Evolutionary conservation across 2,797 vertebrate species (phyloP), one percentile per base, ranked within the genome.

Genomic region (Anniella stebbinsi): DNA sequence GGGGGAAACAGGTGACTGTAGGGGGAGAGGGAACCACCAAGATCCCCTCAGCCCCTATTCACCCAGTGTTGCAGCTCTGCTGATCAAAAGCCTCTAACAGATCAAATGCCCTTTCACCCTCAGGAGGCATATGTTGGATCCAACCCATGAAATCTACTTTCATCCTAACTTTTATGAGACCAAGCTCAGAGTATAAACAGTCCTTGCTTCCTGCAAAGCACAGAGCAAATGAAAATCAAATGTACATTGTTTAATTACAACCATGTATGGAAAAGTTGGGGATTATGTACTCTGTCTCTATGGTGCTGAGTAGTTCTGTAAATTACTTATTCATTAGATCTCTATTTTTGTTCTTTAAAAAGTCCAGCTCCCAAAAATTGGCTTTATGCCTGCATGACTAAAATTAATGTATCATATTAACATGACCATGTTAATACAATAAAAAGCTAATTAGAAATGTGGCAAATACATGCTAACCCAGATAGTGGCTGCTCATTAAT

Each of bases 311-410:
- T 92, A 90, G 60, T 93, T 96, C 90, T 88, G 80, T 92, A 93
- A 91, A 96, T 96, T 96, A 94, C 80, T 96, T 97, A 96, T 95
- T 96, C 95, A 96, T 94, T 96, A 93, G 88, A 77, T 94, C 84
- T 63, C 41, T 93, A 91, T 63, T 94, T 97, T 93, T 94, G 92
- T 95, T 96, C 92, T 95, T 89, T 88, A 80, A 92, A 87, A 93
- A 95, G 93, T 96, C 95, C 95, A 94, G 92, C 91, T 94, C 87
- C 90, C 66, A 93, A 88, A 96, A 92, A 90, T 91, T 94, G 85
- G 83, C 84, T 94, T 95, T 94, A 83, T 93, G 91, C 91, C 91
- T 95, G 73, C 70, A 92, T 7, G 7, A 94, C 89, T 93, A 90
- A 95, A 96, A 92, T 73, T 77, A 95, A 94, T 95, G 78, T 92